Conservation (phyloP, 2,888 invertebrate genomes). For the Napeogenes sylphis region DNA sequence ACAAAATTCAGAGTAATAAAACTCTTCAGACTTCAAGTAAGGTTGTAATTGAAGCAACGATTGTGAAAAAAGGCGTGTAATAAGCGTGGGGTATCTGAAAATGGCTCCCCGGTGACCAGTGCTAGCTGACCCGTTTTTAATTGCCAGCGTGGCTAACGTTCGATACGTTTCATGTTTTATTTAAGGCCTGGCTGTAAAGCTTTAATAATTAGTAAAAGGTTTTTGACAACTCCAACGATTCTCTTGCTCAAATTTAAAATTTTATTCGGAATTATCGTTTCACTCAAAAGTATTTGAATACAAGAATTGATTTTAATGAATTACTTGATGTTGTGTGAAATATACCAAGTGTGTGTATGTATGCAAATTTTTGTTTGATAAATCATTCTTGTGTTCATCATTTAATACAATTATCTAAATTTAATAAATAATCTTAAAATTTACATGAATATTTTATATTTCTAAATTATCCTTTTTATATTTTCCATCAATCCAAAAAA, state of each 20-base stretch:
- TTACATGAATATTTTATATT: too few relatives aligned
- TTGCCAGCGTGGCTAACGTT: slow-evolving; percentile 31
- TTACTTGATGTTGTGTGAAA: too few relatives aligned
- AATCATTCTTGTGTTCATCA: too few relatives aligned
- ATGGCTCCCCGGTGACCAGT: slow-evolving; percentile 42
- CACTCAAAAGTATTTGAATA: too few relatives aligned
- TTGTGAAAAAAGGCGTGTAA: slow-evolving; percentile 40
- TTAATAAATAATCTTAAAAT: too few relatives aligned
- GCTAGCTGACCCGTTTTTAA: slow-evolving; percentile 41
- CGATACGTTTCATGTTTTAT: background rate
- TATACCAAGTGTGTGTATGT: too few relatives aligned
- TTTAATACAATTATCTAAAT: too few relatives aligned
- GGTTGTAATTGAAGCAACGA: slow-evolving; percentile 13
- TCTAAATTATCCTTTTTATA: background rate
- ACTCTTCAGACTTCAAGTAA: slow-evolving; percentile 11
- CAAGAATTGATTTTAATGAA: too few relatives aligned
- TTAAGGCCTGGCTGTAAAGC: background rate
- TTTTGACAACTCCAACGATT: too few relatives aligned
- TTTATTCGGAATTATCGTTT: too few relatives aligned
- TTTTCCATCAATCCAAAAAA: background rate
- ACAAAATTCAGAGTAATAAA: slow-evolving; percentile 10
- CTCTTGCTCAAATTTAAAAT: too few relatives aligned
- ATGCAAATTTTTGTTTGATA: too few relatives aligned
- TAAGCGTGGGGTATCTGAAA: slow-evolving; percentile 47
- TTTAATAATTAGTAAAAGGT: background rate